phyloP scores from a whole-genome alignment of 2,113 vertebrate species.

The Ceyx cyanopectus region DNA sequence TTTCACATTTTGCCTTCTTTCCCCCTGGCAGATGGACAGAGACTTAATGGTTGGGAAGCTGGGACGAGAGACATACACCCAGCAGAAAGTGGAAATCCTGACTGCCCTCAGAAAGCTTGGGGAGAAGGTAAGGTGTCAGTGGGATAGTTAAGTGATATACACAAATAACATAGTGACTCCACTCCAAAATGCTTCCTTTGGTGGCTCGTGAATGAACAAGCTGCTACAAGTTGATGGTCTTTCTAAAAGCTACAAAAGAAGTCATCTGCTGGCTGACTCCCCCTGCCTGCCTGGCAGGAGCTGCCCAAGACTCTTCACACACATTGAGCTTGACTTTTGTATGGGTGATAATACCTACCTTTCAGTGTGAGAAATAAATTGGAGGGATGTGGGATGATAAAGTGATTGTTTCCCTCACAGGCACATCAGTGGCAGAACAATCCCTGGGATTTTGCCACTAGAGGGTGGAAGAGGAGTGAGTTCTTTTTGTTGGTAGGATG shows the following conservation, averaged over 20 bases:
- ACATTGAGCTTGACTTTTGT: not conserved
- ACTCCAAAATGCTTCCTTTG: not conserved
- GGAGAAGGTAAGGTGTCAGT: constrained; percentile 85
- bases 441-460: not conserved
- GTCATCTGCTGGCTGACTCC: not conserved
- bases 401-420: not conserved
- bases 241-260: not conserved
- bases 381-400: not conserved
- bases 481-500: not conserved
- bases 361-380: not conserved
- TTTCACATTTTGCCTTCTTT: not conserved
- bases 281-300: not conserved
- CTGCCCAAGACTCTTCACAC: not conserved
- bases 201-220: not conserved
- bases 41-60: constrained; percentile 96
- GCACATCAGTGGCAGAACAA: not conserved
- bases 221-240: not conserved
- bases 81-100: constrained; percentile 97
- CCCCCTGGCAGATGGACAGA: constrained; percentile 88
- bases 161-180: too few species aligned
- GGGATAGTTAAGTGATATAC: too few species aligned
- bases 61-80: constrained; percentile 84
- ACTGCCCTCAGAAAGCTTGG: constrained; percentile 95
- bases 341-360: not conserved
- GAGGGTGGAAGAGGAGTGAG: constrained; percentile 26